A percentile compares a stretch with the other conserved stretches of the same genome.
These are phyloP conservation scores for Prolemur simus DNA, from an alignment of 2,113 vertebrate genomes.

Conservation along the genomic window DNA sequence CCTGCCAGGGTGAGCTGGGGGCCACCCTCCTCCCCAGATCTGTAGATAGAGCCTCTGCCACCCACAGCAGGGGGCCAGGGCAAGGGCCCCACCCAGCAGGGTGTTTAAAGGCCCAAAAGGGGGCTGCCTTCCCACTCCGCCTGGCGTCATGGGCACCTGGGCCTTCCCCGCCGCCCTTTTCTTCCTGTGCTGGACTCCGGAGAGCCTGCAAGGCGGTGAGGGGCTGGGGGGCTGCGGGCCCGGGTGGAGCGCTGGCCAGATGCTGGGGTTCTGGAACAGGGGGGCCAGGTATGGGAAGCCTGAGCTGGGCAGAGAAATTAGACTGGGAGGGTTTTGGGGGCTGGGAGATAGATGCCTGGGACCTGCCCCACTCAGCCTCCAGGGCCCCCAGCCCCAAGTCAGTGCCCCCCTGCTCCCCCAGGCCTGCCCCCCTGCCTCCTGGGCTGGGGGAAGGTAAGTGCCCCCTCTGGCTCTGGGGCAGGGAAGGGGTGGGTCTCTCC, in stretches of 20 bases:
- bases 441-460: conserved; percentile 50
- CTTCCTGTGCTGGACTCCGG: conserved; percentile 55
- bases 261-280: neutral
- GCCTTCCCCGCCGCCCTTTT: neutral
- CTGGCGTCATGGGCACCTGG: conserved; percentile 45
- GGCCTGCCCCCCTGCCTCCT: neutral
- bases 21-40: neutral
- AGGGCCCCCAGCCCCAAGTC: neutral
- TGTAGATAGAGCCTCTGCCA: neutral
- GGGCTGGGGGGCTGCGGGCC: neutral
- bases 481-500: neutral
- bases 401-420: neutral
- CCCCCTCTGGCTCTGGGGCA: neutral
- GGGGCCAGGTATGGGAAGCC: neutral
- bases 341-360: neutral
- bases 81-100: neutral
- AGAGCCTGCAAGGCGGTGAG: conserved; percentile 70
- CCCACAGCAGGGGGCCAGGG: neutral
- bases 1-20: neutral
- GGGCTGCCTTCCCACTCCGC: neutral
- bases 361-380: neutral
- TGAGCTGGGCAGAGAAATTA: neutral
- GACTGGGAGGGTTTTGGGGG: neutral
- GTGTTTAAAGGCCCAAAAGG: conserved; percentile 54
- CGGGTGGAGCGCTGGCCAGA: neutral